Percentiles rank a stretch among this genome's conserved stretches.
These are phyloP conservation scores for Salarias fasciatus DNA, from an alignment of 2,797 vertebrate species.

Conservation along the genomic window DNA sequence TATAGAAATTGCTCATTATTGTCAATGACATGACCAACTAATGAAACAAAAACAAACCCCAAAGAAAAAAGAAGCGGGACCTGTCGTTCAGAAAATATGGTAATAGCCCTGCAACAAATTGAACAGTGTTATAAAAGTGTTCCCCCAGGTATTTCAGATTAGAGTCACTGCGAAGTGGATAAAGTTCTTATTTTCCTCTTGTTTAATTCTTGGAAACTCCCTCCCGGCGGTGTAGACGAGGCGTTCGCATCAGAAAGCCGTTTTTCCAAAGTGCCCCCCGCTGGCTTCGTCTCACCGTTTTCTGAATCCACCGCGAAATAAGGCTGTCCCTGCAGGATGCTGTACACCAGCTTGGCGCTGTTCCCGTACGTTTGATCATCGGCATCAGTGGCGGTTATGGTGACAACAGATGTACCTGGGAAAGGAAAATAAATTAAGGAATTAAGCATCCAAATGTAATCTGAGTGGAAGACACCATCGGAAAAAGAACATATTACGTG, in stretches of 20 bases:
- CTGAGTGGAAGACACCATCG: neutral
- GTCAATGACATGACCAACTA: no score
- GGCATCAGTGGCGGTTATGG: constrained; percentile 92
- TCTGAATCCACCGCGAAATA: constrained; percentile 98
- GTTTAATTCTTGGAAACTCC: neutral
- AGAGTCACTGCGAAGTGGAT: neutral
- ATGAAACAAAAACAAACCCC: no score
- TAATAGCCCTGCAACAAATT: no score
- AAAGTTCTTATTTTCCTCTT: neutral
- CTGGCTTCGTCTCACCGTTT: constrained; percentile 82
- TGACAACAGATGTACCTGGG: constrained; percentile 91
- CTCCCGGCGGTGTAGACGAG: neutral
- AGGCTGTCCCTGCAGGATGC: constrained; percentile 95
- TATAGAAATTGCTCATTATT: no score
- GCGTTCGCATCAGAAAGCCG: neutral
- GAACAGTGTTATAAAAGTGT: no score
- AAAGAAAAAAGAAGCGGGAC: no score
- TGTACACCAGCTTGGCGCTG: constrained; percentile 96
- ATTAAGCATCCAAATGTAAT: constrained; percentile 23
- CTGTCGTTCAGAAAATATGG: no score
- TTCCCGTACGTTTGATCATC: constrained; percentile 96
- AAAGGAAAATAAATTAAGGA: constrained; percentile 5
- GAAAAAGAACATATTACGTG: neutral
- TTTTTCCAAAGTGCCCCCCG: neutral
- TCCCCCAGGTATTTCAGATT: no score